phyloP scores from a whole-genome alignment of 1,140 invertebrate species.

The Caenorhabditis elegans region DNA sequence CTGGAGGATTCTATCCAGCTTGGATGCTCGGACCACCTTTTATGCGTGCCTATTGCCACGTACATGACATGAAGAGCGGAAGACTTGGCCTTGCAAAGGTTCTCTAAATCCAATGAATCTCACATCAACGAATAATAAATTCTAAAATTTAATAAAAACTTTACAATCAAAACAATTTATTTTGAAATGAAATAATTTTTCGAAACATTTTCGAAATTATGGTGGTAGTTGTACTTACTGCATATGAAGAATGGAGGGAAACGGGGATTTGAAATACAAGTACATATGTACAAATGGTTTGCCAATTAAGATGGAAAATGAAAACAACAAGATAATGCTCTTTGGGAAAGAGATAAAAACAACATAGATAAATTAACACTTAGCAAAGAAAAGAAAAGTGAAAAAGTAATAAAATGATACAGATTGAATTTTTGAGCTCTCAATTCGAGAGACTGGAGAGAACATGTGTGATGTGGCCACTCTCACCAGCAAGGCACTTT shows the following conservation, averaged over 20 bases:
- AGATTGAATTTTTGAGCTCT: background rate
- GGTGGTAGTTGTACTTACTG: background rate
- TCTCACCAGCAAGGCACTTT: constrained; percentile 36
- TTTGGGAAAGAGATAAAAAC: background rate
- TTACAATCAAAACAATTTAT: background rate
- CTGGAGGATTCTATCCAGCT: constrained; percentile 39
- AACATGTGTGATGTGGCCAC: constrained; percentile 37
- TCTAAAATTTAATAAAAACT: background rate
- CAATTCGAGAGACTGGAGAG: constrained; percentile 1
- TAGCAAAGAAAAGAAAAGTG: background rate
- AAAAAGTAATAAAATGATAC: background rate
- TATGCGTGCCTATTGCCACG: constrained; percentile 50
- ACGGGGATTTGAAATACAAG: background rate
- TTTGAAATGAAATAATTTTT: background rate
- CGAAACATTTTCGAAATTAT: background rate
- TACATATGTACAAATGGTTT: background rate
- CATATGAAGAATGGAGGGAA: background rate
- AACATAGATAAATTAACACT: background rate
- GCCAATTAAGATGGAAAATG: no score
- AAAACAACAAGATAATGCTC: background rate
- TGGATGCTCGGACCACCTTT: constrained; percentile 56
- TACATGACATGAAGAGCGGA: constrained; percentile 40
- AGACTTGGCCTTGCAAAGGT: constrained; percentile 29
- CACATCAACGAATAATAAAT: background rate
- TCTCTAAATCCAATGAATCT: background rate